phyloP scores from a whole-genome alignment of 2,113 vertebrate species.

The Cyanoliseus patagonus region DNA sequence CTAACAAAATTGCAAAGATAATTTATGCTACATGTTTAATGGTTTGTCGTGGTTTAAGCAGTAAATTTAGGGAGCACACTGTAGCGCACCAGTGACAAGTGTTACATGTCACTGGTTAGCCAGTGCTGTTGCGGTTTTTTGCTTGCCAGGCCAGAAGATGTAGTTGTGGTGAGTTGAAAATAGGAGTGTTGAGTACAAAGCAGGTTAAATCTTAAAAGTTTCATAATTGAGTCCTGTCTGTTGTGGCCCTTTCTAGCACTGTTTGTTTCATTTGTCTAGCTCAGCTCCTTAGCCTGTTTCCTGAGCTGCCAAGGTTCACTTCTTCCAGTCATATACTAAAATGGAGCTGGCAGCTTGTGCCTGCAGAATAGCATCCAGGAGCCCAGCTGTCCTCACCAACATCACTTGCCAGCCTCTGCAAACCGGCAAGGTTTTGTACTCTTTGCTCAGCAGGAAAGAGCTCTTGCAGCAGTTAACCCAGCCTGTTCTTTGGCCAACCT shows the following conservation, averaged over 20 bases:
- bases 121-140: not conserved
- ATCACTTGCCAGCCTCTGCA: not conserved
- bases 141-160: not conserved
- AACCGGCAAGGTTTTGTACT: not conserved
- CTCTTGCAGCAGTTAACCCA: not conserved
- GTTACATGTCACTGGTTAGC: not conserved
- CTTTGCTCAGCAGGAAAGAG: not conserved
- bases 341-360: not conserved
- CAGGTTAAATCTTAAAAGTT: not conserved
- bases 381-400: not conserved
- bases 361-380: not conserved
- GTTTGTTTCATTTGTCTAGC: not conserved
- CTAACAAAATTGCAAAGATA: not conserved
- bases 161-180: not conserved
- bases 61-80: not conserved
- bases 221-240: not conserved
- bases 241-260: not conserved
- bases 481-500: rapidly evolving
- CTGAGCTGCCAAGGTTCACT: not conserved
- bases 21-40: not conserved
- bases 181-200: not conserved
- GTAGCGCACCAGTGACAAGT: not conserved
- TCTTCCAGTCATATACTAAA: not conserved
- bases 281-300: not conserved
- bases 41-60: not conserved